These are phyloP conservation scores for Clytia hemisphaerica DNA, from an alignment of 30 jellyfish, hydroid and myxozoan species.

Conservation along the genomic window DNA sequence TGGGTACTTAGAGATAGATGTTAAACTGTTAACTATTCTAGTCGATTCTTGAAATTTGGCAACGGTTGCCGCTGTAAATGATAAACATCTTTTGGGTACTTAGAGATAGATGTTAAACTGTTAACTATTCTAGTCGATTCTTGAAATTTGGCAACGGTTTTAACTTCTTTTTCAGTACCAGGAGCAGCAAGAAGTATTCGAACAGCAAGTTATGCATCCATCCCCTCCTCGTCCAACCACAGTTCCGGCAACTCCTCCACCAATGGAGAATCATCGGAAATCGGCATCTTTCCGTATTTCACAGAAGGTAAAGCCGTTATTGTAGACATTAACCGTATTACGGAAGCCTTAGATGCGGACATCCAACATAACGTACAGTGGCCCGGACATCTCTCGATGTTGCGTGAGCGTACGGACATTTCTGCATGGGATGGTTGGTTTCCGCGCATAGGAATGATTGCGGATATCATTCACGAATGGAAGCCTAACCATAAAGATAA, in stretches of 20 bases:
- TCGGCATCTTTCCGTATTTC: neutral
- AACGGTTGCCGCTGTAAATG: no score
- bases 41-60: no score
- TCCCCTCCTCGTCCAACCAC: conserved; percentile 71
- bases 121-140: no score
- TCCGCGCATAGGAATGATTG: conserved; percentile 58
- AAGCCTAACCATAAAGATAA: conserved; percentile 47
- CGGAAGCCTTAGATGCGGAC: conserved; percentile 36
- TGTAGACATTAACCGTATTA: conserved; percentile 33
- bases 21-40: no score
- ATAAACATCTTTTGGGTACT: no score
- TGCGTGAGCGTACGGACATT: conserved; percentile 36
- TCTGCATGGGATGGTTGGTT: conserved; percentile 46
- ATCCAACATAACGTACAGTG: conserved; percentile 17
- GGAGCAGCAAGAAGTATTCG: neutral
- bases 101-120: no score
- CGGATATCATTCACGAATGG: conserved; percentile 62
- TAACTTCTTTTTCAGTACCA: neutral
- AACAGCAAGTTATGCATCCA: conserved; percentile 21
- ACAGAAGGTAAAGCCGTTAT: conserved; percentile 47
- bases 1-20: no score
- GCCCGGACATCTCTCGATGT: no score
- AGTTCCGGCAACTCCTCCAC: conserved; percentile 44
- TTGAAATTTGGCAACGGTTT: no score
- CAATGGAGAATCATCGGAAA: conserved; percentile 28